Base-by-base conservation (phyloP, 1,140 invertebrate genomes). In the Lordiphosa collinella region DNA sequence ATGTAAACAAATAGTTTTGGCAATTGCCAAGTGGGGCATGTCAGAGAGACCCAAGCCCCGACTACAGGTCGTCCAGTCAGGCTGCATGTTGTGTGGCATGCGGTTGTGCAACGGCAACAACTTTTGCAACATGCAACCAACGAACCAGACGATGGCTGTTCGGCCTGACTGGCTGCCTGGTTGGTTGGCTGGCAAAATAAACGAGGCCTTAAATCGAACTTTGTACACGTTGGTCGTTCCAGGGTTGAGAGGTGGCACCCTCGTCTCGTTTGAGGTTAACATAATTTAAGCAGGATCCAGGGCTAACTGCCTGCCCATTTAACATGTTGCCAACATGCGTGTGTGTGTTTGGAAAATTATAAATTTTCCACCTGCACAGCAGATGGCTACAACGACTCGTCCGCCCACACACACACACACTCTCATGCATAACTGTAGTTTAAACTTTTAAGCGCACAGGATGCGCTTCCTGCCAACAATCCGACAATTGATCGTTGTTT, bases 1-100 rank as follows among this genome's bases (percentile, higher is more conserved):
- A 86, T 86, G 82, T 75, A 86, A 86, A 86, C 80, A 86, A 86
- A 86, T 85, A 84, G 78, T 85, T 86, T 84, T 69, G 79, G 73
- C 79, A 86, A 85, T 86, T 86, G 80, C 80, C 80, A 86, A 86
- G 80, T 86, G 80, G 82, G 82, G 59, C 80, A 86, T 80, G 64
- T 58, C 52, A 62, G 61, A 68, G 50, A 32, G 22, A 41, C 34
- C 50, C 34, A 36, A 12, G 18, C 44, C 18, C 13, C 31, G 40
- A 38, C 41, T 41, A 41, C 53, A 36, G 18, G 47, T 37, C 53
- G 32, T 22, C 60, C 61, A 49, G 46, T 43, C 56, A 44, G 56
- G 69, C 58, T 72, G 55, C 76, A 82, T 82, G 76, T 82, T 82
- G 78, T 76, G 76, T 76, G 76, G 76, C 78, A 80, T 82, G 78